Conservation (phyloP, 2,797 vertebrate genomes). For the Bucorvus abyssinicus region DNA sequence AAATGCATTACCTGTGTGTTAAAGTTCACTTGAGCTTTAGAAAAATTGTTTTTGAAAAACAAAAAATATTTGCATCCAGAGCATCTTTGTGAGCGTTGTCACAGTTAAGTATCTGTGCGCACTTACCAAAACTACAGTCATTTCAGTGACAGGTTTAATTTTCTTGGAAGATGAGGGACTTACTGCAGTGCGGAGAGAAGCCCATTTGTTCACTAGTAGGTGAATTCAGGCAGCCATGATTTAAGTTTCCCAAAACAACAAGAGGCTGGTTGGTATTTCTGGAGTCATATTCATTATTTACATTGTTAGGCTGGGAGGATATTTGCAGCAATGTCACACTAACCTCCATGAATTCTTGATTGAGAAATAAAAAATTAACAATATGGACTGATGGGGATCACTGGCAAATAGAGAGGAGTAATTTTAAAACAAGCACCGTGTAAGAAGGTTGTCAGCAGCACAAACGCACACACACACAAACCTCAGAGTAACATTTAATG, state of each 20-base stretch:
- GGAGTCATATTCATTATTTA: conserved; percentile 16
- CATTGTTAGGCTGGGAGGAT: background rate
- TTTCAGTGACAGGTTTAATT: background rate
- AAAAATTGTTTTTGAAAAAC: background rate
- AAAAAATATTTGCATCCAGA: background rate
- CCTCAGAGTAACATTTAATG: background rate
- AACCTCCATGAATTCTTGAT: conserved; percentile 57
- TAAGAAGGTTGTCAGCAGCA: background rate
- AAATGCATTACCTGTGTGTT: background rate
- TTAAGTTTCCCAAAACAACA: background rate
- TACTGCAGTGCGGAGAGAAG: background rate
- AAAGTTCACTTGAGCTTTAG: background rate
- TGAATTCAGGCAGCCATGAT: background rate
- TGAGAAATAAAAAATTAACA: conserved; percentile 61
- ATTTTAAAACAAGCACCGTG: background rate
- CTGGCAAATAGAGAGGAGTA: background rate
- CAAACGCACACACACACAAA: background rate
- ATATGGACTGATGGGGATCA: conserved; percentile 24
- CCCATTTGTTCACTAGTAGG: conserved; percentile 7
- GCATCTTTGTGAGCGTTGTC: background rate
- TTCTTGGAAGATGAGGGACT: background rate
- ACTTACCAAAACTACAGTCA: background rate
- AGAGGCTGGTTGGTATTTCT: background rate
- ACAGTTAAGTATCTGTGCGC: background rate
- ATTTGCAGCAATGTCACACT: conserved; percentile 34